These are phyloP conservation scores for Dynastes tityus DNA, from an alignment of 2,888 invertebrate genomes.

Conservation along the genomic window DNA sequence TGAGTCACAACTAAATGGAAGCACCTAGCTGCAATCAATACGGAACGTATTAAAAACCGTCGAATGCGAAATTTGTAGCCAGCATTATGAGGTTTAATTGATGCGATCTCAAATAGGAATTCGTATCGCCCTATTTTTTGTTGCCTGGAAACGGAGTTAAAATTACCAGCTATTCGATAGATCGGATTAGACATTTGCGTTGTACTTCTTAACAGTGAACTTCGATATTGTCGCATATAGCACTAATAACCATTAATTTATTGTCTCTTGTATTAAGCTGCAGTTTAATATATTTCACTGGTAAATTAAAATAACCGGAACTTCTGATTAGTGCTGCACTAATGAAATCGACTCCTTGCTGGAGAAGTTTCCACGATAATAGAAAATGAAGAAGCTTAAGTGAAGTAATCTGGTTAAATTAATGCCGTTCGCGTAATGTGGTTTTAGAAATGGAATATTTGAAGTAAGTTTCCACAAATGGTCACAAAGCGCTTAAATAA, in stretches of 20 bases:
- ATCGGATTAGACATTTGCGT: neutral
- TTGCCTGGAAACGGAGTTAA: too few relatives aligned
- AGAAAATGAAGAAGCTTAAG: constrained; percentile 13
- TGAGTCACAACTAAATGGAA: too few relatives aligned
- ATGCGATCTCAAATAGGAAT: constrained; percentile 1
- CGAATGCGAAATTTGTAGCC: constrained; percentile 9
- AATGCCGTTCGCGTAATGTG: neutral
- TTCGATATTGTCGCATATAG: too few relatives aligned
- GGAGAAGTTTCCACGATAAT: neutral
- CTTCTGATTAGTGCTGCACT: neutral
- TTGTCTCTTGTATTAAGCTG: too few relatives aligned
- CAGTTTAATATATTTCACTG: neutral
- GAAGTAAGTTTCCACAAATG: neutral
- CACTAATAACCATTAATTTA: too few relatives aligned
- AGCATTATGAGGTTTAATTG: neutral
- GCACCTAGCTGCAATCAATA: neutral
- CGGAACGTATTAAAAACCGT: neutral
- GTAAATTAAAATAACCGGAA: constrained; percentile 1
- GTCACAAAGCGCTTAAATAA: too few relatives aligned
- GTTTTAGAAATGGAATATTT: neutral
- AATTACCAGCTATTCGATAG: neutral
- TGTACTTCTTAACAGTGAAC: too few relatives aligned
- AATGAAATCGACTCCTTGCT: neutral
- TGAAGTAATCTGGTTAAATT: constrained; percentile 12
- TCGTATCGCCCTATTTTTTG: neutral